phyloP scores from a whole-genome alignment of 2,888 invertebrate genomes.

The Archips xylosteana region DNA sequence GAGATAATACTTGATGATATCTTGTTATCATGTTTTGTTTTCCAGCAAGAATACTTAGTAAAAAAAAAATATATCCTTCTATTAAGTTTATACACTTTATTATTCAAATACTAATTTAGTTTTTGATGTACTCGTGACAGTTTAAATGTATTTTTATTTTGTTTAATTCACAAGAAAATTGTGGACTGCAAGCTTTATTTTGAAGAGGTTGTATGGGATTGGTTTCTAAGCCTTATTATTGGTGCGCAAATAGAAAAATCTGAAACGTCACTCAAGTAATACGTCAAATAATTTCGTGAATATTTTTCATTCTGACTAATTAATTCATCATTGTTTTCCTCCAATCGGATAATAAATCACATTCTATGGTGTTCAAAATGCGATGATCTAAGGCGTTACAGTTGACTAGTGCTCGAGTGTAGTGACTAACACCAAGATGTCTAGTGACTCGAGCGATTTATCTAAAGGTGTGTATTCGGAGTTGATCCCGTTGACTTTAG shows the following conservation, averaged over 20 bases:
- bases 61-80: no score
- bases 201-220: conserved; percentile 1
- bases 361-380: conserved; percentile 20
- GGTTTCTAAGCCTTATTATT: not conserved
- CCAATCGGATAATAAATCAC: conserved; percentile 13
- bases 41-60: no score
- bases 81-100: no score
- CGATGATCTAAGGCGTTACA: conserved; percentile 36
- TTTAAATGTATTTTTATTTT: no score
- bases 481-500: conserved; percentile 50
- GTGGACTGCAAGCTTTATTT: not conserved
- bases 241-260: conserved; percentile 16
- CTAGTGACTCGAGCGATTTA: conserved; percentile 64
- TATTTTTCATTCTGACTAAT: conserved; percentile 32
- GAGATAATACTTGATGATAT: no score
- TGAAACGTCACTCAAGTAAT: conserved; percentile 34
- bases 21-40: no score
- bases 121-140: no score
- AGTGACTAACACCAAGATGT: conserved; percentile 60
- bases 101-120: no score
- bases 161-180: no score
- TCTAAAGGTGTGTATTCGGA: conserved; percentile 70
- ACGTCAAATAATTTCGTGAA: conserved; percentile 38
- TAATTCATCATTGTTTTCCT: conserved; percentile 37
- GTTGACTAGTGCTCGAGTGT: conserved; percentile 45